Base-by-base conservation (phyloP, 2,797 vertebrate genomes). In the Meda fulgida region DNA sequence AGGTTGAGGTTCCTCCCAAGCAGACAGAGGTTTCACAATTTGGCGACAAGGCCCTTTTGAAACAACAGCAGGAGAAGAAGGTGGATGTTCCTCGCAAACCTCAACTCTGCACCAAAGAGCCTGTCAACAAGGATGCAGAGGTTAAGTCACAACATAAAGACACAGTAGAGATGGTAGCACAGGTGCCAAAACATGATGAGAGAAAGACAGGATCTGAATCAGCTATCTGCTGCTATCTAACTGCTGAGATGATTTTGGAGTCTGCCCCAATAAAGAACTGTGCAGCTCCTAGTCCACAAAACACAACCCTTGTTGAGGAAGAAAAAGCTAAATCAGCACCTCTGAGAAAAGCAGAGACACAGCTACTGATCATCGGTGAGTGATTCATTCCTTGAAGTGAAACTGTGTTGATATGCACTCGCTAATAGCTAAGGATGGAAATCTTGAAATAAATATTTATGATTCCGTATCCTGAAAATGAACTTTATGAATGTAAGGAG, bases 291-390 rank as follows among this genome's bases (percentile, higher is more conserved):
- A 60, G 43, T 60, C 43, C 72, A 83, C 72, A 84, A 38, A 70
- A 11, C 31, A 26, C 73, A 16, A 31, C 31, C 1, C 2, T 38
- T 46, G 34, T 38, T 14, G 66, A 31, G 9, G 60, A 7, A 21
- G 72, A 5, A 65, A 36, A 73, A 10, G 14, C 66, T 1, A 76
- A 79, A 48, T 36, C 58, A 14, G n/a, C 55, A 43, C 40, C 63
- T 38, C 38, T 71, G 34, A 69, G 29, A 65, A 87, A 89, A 79
- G 46, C 71, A 21, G 80, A 87, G n/a, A 78, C 88, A 63, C 80
- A 83, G 10, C 78, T 84, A 48, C 46, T 85, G 26, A 83, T 92
- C 80, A 86, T 92, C 70, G 92, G 92, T 92, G 72, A 78, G 89
- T 82, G 36, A 78, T 26, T 40, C 0, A 63, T 34, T 63, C n/a